Evolutionary conservation across 2,888 invertebrate genomes (phyloP).

Genomic region (Mylabris sibirica): DNA sequence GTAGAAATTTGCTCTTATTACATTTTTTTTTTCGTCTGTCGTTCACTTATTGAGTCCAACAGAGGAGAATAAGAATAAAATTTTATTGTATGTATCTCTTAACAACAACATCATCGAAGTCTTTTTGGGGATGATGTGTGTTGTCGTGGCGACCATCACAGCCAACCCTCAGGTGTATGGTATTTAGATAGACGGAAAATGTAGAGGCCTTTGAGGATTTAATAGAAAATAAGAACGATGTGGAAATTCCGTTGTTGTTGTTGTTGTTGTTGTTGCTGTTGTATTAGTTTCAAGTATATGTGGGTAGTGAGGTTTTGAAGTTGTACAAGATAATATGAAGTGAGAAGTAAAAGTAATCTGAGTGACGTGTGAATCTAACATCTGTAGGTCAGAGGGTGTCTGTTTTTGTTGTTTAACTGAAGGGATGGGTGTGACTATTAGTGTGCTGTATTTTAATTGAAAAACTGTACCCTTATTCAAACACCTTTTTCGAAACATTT

Average conservation of each 20-base stretch:
- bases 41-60: not conserved
- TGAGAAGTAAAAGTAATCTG: slow-evolving; percentile 13
- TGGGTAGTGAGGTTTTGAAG: not conserved
- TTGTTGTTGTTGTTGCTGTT: not conserved
- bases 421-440: not conserved
- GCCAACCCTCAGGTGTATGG: slow-evolving; percentile 27
- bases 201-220: not conserved
- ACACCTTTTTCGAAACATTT: slow-evolving; percentile 15
- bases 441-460: slow-evolving; percentile 17
- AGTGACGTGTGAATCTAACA: slow-evolving; percentile 20
- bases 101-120: slow-evolving; percentile 7
- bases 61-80: slow-evolving; percentile 19
- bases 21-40: not conserved
- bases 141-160: slow-evolving; percentile 29
- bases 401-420: not conserved
- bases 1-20: slow-evolving; percentile 7
- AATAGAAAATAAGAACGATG: not conserved
- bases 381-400: slow-evolving; percentile 19
- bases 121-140: slow-evolving; percentile 15
- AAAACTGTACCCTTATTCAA: slow-evolving; percentile 12
- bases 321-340: slow-evolving; percentile 1
- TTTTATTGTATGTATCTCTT: slow-evolving; percentile 23
- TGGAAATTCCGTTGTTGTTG: not conserved
- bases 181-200: slow-evolving; percentile 17
- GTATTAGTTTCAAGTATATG: not conserved